These are phyloP conservation scores for Amphimallon solstitiale DNA, from an alignment of 2,888 invertebrate species.

Conservation along the genomic window DNA sequence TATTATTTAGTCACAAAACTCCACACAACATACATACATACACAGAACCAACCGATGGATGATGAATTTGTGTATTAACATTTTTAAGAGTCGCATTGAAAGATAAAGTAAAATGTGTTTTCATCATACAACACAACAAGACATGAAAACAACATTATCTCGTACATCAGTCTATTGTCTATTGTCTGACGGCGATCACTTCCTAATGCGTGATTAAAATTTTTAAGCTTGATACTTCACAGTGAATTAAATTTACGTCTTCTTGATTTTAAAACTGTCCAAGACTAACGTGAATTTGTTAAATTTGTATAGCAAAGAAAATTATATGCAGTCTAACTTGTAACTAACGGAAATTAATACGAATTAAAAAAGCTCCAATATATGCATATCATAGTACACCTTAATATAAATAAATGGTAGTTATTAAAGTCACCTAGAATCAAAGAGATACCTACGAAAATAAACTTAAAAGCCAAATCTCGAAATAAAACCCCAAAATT, in stretches of 20 bases:
- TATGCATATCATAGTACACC: too few relatives aligned
- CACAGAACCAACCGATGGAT: not conserved
- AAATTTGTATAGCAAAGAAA: too few relatives aligned
- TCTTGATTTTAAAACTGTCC: too few relatives aligned
- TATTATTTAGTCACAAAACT: not conserved
- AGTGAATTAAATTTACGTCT: not conserved
- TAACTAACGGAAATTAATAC: too few relatives aligned
- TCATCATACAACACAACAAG: conserved; percentile 25
- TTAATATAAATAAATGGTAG: too few relatives aligned
- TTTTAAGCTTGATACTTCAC: conserved; percentile 36
- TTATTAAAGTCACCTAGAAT: too few relatives aligned
- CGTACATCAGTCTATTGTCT: conserved; percentile 46
- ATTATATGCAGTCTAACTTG: too few relatives aligned
- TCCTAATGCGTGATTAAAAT: conserved; percentile 51
- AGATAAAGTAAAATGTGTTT: conserved; percentile 32
- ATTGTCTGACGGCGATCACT: conserved; percentile 50
- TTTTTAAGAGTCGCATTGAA: conserved; percentile 9
- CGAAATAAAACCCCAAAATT: too few relatives aligned
- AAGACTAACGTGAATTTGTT: too few relatives aligned
- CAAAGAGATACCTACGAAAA: too few relatives aligned
- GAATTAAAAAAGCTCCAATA: too few relatives aligned
- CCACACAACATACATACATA: not conserved
- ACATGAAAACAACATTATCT: conserved; percentile 44
- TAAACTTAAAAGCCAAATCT: too few relatives aligned
- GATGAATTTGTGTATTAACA: conserved; percentile 13